Evolutionary conservation across 2,797 vertebrate genomes (phyloP).

Genomic region (Trematomus bernacchii): DNA sequence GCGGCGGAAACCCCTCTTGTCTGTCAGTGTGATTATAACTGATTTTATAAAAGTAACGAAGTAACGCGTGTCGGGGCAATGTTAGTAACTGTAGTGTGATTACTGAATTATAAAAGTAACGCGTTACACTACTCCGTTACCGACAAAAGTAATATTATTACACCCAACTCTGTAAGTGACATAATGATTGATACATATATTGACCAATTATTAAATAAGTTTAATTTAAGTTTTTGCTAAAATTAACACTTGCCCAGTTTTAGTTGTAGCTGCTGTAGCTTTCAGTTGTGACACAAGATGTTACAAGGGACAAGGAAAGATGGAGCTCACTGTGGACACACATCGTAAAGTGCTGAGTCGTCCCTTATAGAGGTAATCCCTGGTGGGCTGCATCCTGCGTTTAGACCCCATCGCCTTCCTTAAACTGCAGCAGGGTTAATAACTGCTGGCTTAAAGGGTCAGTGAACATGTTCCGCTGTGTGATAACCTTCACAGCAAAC

Average conservation of each 20-base stretch:
- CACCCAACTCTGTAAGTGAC: no score
- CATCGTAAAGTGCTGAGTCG: not conserved
- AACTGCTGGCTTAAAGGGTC: slow-evolving; percentile 22
- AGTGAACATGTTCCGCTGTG: slow-evolving; percentile 11
- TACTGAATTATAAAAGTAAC: no score
- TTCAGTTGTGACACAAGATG: not conserved
- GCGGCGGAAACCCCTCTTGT: no score
- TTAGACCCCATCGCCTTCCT: not conserved
- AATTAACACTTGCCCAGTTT: not conserved
- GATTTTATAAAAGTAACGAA: no score
- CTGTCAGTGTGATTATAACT: no score
- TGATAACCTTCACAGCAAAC: slow-evolving; percentile 8
- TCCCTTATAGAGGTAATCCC: not conserved
- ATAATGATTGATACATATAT: not conserved
- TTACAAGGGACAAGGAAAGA: not conserved
- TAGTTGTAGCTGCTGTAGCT: not conserved
- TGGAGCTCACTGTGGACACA: not conserved
- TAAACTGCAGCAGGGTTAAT: slow-evolving; percentile 29
- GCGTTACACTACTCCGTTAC: no score
- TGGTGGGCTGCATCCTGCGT: not conserved
- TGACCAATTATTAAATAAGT: not conserved
- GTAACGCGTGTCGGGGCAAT: no score
- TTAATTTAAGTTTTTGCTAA: not conserved
- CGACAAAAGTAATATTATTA: no score
- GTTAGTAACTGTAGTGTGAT: no score